Evolutionary conservation across 2,888 invertebrate species (phyloP).

Genomic region (Stegophylla sp.): DNA sequence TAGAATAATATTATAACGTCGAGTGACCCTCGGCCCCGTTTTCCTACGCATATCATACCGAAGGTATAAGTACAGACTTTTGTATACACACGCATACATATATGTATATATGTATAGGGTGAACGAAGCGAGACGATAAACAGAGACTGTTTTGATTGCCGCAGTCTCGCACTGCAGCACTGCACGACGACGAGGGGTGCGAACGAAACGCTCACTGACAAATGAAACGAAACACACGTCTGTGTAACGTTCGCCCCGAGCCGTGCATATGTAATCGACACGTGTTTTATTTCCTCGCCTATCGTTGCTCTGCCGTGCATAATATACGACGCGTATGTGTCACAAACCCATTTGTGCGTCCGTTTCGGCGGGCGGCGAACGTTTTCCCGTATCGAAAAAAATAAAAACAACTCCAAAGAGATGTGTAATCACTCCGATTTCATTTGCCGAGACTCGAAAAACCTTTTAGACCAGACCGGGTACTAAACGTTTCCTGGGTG

Average conservation of each 20-base stretch:
- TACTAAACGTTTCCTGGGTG: not conserved
- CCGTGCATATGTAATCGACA: conserved; percentile 1
- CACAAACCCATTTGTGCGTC: conserved; percentile 40
- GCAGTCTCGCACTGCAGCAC: too few relatives aligned
- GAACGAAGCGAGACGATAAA: conserved; percentile 29
- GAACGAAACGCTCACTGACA: conserved; percentile 34
- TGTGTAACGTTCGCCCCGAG: not conserved
- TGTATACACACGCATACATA: not conserved
- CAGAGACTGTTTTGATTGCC: conserved; percentile 39
- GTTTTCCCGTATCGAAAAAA: not conserved
- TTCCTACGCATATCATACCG: too few relatives aligned
- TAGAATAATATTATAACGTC: conserved; percentile 3
- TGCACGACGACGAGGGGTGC: conserved; percentile 42
- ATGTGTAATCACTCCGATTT: not conserved
- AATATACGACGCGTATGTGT: not conserved
- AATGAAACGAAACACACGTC: conserved; percentile 41
- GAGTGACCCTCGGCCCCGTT: conserved; percentile 7
- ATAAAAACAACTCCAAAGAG: not conserved
- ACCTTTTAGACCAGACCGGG: conserved; percentile 25
- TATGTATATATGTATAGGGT: too few relatives aligned
- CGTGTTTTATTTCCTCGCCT: conserved; percentile 29
- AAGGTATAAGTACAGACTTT: too few relatives aligned
- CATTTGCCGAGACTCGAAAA: conserved; percentile 16
- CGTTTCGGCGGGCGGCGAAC: not conserved
- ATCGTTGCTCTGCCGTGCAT: too few relatives aligned